A percentile compares a stretch with the other conserved stretches of the same genome.
Evolutionary conservation across 2,113 vertebrate species (phyloP).

Genomic region (Todiramphus chloris): DNA sequence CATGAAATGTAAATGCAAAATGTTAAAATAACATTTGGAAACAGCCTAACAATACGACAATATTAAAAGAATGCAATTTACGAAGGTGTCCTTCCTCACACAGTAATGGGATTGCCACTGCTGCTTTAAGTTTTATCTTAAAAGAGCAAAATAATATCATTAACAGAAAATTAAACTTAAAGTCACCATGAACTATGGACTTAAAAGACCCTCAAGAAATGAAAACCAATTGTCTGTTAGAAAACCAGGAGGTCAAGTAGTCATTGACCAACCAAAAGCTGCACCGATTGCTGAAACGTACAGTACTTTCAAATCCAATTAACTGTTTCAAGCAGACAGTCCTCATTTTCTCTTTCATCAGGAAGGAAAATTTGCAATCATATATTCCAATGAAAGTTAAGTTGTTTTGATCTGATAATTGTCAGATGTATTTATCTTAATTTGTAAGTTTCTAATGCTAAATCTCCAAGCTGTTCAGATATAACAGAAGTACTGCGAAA

Average conservation of each 20-base stretch:
- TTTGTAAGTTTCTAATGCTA: conserved; percentile 82
- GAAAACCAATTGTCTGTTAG: conserved; percentile 71
- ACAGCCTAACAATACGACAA: background rate
- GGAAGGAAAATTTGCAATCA: conserved; percentile 77
- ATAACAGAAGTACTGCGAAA: conserved; percentile 78
- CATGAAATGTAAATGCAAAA: background rate
- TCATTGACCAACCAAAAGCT: conserved; percentile 72
- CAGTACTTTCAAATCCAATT: conserved; percentile 80
- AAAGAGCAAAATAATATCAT: conserved; percentile 70
- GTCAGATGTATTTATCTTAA: conserved; percentile 82
- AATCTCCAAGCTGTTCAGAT: conserved; percentile 78
- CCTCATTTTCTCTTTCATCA: conserved; percentile 75
- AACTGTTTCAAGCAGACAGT: conserved; percentile 75
- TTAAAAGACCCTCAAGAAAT: conserved; percentile 67
- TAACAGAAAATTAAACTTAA: conserved; percentile 73
- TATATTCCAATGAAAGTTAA: conserved; percentile 77
- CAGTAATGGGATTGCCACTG: conserved; percentile 67
- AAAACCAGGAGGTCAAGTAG: conserved; percentile 76
- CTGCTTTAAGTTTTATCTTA: conserved; percentile 62
- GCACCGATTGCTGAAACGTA: conserved; percentile 52
- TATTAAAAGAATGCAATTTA: conserved; percentile 23
- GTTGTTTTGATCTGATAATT: conserved; percentile 85
- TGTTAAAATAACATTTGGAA: conserved; percentile 44
- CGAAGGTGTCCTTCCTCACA: conserved; percentile 44
- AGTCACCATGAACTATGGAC: conserved; percentile 65